Evolutionary conservation across 2,888 invertebrate species (phyloP).

Genomic region (Drosophila falleni): DNA sequence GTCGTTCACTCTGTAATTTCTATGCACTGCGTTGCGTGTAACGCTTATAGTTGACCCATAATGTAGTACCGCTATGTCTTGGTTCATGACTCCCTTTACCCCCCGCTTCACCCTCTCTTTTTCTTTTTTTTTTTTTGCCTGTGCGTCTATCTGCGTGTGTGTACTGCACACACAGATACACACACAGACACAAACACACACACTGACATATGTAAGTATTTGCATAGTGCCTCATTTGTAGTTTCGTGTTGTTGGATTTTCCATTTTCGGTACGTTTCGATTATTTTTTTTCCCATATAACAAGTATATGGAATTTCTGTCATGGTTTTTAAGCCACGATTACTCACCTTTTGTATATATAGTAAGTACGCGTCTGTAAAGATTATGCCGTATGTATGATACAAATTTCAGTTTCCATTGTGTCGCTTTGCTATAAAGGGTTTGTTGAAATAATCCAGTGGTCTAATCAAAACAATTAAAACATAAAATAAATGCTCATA

Average conservation of each 20-base stretch:
- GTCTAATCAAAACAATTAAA: neutral
- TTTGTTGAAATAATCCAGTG: neutral
- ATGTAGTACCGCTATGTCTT: neutral
- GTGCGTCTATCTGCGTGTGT: conserved; percentile 6
- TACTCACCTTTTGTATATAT: conserved; percentile 24
- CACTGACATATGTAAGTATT: conserved; percentile 2
- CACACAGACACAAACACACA: neutral
- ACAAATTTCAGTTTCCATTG: neutral
- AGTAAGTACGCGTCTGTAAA: neutral
- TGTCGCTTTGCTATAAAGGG: neutral
- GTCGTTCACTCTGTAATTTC: neutral
- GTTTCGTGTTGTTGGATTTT: conserved; percentile 14
- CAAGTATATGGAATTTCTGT: conserved; percentile 5
- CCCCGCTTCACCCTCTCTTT: neutral
- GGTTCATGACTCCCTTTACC: neutral
- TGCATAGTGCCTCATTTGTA: conserved; percentile 32
- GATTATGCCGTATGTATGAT: neutral
- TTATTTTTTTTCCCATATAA: conserved; percentile 5
- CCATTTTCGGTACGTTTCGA: conserved; percentile 11
- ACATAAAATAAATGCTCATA: too few species aligned
- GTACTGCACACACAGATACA: neutral
- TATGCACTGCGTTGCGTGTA: conserved; percentile 17
- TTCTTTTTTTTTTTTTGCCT: conserved; percentile 2
- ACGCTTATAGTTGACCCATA: conserved; percentile 20
- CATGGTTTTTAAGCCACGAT: conserved; percentile 26